Conservation (phyloP, 2,888 invertebrate genomes). For the Lasioglossum pauxillum region DNA sequence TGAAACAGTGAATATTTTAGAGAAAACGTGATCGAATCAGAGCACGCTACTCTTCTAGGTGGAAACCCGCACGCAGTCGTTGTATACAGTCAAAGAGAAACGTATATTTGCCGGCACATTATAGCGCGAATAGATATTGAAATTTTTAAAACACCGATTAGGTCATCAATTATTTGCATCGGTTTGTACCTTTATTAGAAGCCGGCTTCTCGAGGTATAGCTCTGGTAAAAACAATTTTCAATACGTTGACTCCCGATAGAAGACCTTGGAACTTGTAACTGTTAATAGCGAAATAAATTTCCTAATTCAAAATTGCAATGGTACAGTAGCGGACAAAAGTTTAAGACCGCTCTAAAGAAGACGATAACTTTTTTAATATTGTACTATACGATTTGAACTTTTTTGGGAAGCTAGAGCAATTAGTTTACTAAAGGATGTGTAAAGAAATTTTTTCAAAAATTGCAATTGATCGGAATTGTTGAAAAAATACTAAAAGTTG, state of each 20-base stretch:
- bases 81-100: background rate
- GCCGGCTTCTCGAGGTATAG: background rate
- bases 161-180: background rate
- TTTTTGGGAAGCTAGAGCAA: too few relatives aligned
- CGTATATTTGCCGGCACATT: background rate
- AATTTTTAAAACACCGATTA: background rate
- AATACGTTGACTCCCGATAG: background rate
- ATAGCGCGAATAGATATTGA: background rate
- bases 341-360: too few relatives aligned
- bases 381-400: too few relatives aligned
- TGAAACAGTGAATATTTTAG: background rate
- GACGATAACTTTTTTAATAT: too few relatives aligned
- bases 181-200: background rate
- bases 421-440: too few relatives aligned
- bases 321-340: too few relatives aligned
- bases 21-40: constrained; percentile 16
- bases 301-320: background rate
- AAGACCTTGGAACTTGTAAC: background rate
- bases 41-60: background rate
- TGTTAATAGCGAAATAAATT: background rate
- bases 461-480: too few relatives aligned
- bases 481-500: too few relatives aligned
- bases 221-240: background rate
- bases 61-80: background rate
- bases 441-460: too few relatives aligned